A percentile compares a stretch with the other conserved stretches of the same genome.
Conservation (phyloP, 1,140 invertebrate species). For the Drosophila sp. region DNA sequence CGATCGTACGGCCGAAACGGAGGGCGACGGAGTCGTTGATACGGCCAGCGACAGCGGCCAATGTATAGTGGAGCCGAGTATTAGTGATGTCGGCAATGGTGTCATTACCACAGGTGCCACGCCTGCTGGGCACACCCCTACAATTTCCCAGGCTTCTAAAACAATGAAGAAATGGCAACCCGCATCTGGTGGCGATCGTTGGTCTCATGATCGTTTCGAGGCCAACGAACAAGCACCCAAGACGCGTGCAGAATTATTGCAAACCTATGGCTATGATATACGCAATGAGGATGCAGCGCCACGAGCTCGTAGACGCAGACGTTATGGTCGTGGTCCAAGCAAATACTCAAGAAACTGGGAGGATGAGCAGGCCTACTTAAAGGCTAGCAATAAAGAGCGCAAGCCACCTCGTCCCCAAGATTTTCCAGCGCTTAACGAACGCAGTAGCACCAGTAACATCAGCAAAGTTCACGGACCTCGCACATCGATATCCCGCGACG, state of each 20-base stretch:
- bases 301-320: conserved; percentile 91
- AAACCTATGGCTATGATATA: conserved; percentile 97
- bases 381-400: conserved; percentile 75
- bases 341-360: conserved; percentile 97
- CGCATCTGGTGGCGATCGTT: conserved; percentile 87
- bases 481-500: conserved; percentile 60
- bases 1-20: conserved; percentile 91
- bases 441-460: conserved; percentile 32
- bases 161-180: conserved; percentile 85
- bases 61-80: conserved; percentile 32
- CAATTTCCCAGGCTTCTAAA: conserved; percentile 78
- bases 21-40: conserved; percentile 67
- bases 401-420: conserved; percentile 82
- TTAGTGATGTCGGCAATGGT: conserved; percentile 52
- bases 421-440: conserved; percentile 83
- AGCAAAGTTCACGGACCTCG: conserved; percentile 46
- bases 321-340: conserved; percentile 95
- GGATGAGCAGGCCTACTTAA: conserved; percentile 93
- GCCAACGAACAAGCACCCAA: conserved; percentile 92
- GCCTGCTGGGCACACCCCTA: conserved; percentile 54
- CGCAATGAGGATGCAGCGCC: conserved; percentile 95
- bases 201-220: conserved; percentile 96
- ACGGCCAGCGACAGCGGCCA: conserved; percentile 44
- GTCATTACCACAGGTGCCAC: conserved; percentile 50
- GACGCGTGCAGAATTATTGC: conserved; percentile 92